Percentiles rank a stretch among this genome's conserved stretches.
phyloP scores from a whole-genome alignment of 2,113 vertebrate genomes.

The Notarius quadriscutis region DNA sequence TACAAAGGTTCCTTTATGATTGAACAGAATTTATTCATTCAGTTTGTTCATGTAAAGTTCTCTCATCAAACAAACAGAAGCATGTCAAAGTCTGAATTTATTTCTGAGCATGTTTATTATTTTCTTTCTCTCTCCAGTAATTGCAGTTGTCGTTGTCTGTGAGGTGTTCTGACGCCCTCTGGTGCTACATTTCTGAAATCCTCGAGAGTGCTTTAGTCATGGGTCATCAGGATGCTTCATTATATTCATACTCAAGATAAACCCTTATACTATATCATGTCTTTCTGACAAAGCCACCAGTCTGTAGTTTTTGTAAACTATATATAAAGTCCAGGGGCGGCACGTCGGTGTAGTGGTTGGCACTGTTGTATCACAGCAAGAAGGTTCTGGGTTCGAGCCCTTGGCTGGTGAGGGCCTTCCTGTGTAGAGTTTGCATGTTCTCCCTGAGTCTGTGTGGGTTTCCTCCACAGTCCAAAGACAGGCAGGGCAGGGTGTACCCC shows the following conservation, averaged over 20 bases:
- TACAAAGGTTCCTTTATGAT: neutral
- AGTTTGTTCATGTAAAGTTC: neutral
- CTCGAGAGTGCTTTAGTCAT: neutral
- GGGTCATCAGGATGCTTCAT: neutral
- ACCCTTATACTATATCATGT: neutral
- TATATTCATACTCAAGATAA: neutral
- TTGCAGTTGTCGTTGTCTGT: slow-evolving; percentile 14
- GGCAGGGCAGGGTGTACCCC: too few relatives aligned
- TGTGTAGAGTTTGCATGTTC: too few relatives aligned
- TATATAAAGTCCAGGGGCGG: neutral
- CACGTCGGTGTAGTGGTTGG: too few relatives aligned
- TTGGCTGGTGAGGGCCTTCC: too few relatives aligned
- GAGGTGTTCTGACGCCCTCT: slow-evolving; percentile 41
- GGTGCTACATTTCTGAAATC: slow-evolving; percentile 5
- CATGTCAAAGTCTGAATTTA: neutral
- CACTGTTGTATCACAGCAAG: too few relatives aligned
- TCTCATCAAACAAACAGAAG: neutral
- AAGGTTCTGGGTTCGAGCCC: too few relatives aligned
- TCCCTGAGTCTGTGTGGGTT: too few relatives aligned
- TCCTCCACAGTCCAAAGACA: too few relatives aligned
- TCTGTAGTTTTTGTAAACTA: neutral
- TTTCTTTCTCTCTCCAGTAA: neutral
- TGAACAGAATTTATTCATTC: neutral
- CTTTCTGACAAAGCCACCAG: neutral
- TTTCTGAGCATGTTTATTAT: neutral